Evolutionary conservation across 2,797 vertebrate genomes (phyloP).

Genomic region (Coregonus ussuriensis): DNA sequence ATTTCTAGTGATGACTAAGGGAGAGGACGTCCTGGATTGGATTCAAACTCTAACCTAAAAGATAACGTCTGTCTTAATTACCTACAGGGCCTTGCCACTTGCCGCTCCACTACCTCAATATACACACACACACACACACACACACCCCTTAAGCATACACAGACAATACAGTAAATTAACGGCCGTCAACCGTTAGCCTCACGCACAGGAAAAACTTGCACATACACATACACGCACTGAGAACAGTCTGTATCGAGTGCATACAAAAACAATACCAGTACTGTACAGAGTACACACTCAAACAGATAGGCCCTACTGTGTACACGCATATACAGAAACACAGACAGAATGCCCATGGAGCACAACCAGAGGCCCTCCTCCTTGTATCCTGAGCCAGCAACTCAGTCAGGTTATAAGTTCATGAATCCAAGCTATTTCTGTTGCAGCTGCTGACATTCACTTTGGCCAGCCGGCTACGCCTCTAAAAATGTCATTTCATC

Average conservation of each 20-base stretch:
- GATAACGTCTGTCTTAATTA: conserved; percentile 25
- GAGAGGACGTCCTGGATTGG: background rate
- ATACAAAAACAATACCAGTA: background rate
- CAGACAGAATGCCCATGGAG: background rate
- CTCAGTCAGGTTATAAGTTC: conserved; percentile 2
- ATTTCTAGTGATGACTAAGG: background rate
- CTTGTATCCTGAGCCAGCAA: conserved; percentile 19
- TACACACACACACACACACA: background rate
- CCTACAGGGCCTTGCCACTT: conserved; percentile 7
- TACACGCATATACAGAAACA: background rate
- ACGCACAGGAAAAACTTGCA: background rate
- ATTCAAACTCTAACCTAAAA: conserved; percentile 20
- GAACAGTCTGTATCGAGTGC: background rate
- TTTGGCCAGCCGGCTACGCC: conserved; percentile 4
- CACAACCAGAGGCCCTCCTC: background rate
- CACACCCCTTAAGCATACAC: conserved; percentile 45
- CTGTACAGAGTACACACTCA: background rate
- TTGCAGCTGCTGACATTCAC: conserved; percentile 33
- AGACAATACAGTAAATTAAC: conserved; percentile 17
- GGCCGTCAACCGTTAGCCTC: background rate
- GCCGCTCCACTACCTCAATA: background rate
- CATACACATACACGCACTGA: no score
- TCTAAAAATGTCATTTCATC: conserved; percentile 20
- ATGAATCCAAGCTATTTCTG: conserved; percentile 22
- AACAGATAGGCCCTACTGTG: conserved; percentile 12